phyloP scores from a whole-genome alignment of 2,888 invertebrate genomes.

The Eupeodes luniger region DNA sequence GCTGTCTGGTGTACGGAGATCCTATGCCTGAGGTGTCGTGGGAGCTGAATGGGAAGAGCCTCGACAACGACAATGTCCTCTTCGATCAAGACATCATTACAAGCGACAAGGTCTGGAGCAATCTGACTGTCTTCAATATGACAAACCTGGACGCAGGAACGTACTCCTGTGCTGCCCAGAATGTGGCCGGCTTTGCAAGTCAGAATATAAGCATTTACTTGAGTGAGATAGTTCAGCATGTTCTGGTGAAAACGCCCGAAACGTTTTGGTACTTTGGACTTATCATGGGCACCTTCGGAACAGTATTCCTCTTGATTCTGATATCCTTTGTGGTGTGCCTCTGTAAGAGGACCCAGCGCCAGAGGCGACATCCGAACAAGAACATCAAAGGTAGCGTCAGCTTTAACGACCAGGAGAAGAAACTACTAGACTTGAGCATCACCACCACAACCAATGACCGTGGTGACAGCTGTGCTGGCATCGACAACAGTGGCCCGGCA shows the following conservation, averaged over 20 bases:
- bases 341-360: conserved; percentile 85
- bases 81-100: conserved; percentile 83
- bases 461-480: conserved; percentile 87
- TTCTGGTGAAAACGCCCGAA: conserved; percentile 87
- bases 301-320: conserved; percentile 86
- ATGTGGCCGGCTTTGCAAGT: conserved; percentile 84
- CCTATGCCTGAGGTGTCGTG: conserved; percentile 93
- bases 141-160: conserved; percentile 93
- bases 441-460: conserved; percentile 89
- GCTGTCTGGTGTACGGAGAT: conserved; percentile 92
- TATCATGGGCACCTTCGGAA: conserved; percentile 89
- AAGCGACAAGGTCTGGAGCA: conserved; percentile 88
- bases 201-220: conserved; percentile 87
- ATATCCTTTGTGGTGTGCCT: conserved; percentile 87
- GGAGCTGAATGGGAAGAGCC: conserved; percentile 90
- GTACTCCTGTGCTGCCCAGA: conserved; percentile 88
- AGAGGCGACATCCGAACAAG: conserved; percentile 86
- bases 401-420: conserved; percentile 95
- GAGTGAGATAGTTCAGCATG: conserved; percentile 87
- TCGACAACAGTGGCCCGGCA: conserved; percentile 86
- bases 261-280: conserved; percentile 91
- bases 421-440: conserved; percentile 91
- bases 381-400: conserved; percentile 91
- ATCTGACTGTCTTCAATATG: conserved; percentile 92
- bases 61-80: conserved; percentile 85